Evolutionary conservation across 2,797 vertebrate genomes (phyloP).

Genomic region (Botia almorhae): DNA sequence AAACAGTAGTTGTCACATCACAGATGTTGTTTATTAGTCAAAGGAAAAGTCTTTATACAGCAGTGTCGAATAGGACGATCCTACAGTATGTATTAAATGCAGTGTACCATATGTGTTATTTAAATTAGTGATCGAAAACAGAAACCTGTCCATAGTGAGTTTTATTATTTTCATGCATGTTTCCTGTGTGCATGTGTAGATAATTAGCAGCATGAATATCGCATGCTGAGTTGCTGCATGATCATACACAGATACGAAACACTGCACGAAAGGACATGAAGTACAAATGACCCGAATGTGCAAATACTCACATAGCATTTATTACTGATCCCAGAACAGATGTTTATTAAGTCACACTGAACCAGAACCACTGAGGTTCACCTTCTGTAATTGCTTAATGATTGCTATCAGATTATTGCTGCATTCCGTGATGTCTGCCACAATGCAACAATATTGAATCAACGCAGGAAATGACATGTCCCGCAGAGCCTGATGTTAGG

Average conservation of each 20-base stretch:
- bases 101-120: not conserved
- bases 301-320: constrained; percentile 45
- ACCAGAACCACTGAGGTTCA: constrained; percentile 48
- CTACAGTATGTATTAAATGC: not conserved
- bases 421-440: constrained; percentile 38
- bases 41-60: not conserved
- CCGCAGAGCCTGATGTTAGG: not conserved
- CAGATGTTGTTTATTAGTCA: not conserved
- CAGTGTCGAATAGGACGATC: not conserved
- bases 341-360: constrained; percentile 46
- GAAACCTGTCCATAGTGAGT: constrained; percentile 2
- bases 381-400: constrained; percentile 39
- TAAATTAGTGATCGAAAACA: constrained; percentile 7
- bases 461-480: not conserved
- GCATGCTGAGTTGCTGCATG: constrained; percentile 53
- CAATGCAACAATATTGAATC: constrained; percentile 28
- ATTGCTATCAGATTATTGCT: constrained; percentile 51
- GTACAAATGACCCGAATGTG: constrained; percentile 58
- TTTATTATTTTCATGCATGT: constrained; percentile 46
- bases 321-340: constrained; percentile 33
- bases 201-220: constrained; percentile 53
- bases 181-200: constrained; percentile 58
- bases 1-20: constrained; percentile 8
- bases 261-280: constrained; percentile 46
- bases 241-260: constrained; percentile 56